Conservation (phyloP, 2,888 invertebrate species). For the Xestia ashworthii region DNA sequence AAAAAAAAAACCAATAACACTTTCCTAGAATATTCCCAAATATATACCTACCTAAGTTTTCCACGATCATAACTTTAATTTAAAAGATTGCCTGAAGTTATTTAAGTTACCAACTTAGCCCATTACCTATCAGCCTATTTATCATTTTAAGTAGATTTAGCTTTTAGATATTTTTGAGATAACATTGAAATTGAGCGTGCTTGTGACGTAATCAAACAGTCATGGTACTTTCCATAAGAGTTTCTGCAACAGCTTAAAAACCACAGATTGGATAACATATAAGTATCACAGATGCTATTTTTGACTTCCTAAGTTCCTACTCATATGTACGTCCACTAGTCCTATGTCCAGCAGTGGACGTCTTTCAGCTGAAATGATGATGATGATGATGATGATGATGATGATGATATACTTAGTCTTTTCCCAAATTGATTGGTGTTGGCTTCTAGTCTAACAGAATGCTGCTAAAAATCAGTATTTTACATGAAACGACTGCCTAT, state of each 20-base stretch:
- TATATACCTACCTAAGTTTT: background rate
- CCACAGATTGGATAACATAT: too few species aligned
- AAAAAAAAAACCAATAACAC: background rate
- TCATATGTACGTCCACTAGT: too few species aligned
- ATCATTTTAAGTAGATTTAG: constrained; percentile 36
- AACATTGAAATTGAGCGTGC: background rate
- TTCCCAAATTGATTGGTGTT: too few species aligned
- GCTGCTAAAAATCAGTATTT: background rate
- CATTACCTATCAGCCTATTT: constrained; percentile 37
- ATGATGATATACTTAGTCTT: too few species aligned
- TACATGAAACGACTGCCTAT: background rate
- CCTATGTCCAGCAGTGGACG: too few species aligned
- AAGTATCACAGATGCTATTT: too few species aligned
- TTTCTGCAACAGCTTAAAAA: too few species aligned
- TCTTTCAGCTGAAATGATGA: too few species aligned
- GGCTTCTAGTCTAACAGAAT: background rate
- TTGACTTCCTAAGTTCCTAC: too few species aligned
- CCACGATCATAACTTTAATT: constrained; percentile 17
- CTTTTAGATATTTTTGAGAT: constrained; percentile 23
- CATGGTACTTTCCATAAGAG: too few species aligned
- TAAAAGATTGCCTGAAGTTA: constrained; percentile 36
- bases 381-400: too few species aligned
- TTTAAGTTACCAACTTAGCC: constrained; percentile 39
- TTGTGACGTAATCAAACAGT: background rate
- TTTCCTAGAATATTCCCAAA: constrained; percentile 8